phyloP scores from a whole-genome alignment of 2,888 invertebrate genomes.

The Meghimatium bilineatum region DNA sequence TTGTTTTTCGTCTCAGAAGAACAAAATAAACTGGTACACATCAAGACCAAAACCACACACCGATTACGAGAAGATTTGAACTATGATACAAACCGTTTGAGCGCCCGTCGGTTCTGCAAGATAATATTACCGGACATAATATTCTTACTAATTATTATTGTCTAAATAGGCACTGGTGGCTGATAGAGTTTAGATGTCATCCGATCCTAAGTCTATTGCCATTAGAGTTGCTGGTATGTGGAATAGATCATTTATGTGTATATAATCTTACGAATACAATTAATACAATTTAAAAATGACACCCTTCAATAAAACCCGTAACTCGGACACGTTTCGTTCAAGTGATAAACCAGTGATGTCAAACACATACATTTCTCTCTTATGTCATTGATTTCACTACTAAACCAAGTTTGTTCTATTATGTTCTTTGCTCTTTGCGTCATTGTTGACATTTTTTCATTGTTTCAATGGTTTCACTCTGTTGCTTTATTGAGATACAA shows the following conservation, averaged over 20 bases:
- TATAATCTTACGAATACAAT: too few relatives aligned
- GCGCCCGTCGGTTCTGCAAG: not conserved
- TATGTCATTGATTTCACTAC: too few relatives aligned
- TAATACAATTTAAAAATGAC: too few relatives aligned
- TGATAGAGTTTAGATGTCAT: not conserved
- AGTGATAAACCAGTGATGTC: too few relatives aligned
- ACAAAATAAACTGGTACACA: not conserved
- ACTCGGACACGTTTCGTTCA: too few relatives aligned
- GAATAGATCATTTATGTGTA: not conserved
- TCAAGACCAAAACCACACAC: conserved; percentile 35
- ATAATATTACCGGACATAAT: not conserved
- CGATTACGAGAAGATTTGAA: not conserved
- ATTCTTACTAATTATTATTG: not conserved
- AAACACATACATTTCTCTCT: too few relatives aligned
- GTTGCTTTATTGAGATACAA: too few relatives aligned
- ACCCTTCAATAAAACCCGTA: too few relatives aligned
- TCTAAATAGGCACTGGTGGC: conserved; percentile 2
- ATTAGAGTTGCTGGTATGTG: not conserved
- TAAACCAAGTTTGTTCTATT: too few relatives aligned
- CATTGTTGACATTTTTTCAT: too few relatives aligned
- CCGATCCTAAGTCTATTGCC: not conserved
- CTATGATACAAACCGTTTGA: not conserved
- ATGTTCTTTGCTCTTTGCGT: too few relatives aligned
- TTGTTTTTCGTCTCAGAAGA: not conserved
- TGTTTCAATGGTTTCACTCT: too few relatives aligned